phyloP scores from a whole-genome alignment of 2,797 vertebrate genomes.

The Enteromius fasciolatus region DNA sequence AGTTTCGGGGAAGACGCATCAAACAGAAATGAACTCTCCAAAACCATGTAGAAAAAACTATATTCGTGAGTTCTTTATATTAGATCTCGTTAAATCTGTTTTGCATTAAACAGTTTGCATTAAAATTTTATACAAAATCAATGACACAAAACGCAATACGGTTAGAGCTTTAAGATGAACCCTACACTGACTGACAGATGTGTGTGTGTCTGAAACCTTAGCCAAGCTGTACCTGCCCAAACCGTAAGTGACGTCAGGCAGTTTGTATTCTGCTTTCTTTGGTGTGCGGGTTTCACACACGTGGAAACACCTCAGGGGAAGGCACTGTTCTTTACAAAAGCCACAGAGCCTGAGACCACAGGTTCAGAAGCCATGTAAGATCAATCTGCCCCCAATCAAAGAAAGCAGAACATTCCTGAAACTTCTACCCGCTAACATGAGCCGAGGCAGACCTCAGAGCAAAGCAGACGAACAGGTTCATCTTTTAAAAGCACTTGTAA shows the following conservation, averaged over 20 bases:
- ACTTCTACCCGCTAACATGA: neutral
- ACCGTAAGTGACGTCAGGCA: slow-evolving; percentile 8
- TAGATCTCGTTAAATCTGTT: slow-evolving; percentile 13
- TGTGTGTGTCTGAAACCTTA: slow-evolving; percentile 13
- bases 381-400: neutral
- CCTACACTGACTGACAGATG: neutral
- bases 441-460: slow-evolving; percentile 7
- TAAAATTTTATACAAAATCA: slow-evolving; percentile 29
- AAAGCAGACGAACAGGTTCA: slow-evolving; percentile 35
- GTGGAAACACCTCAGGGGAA: slow-evolving; percentile 25
- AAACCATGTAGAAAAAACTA: neutral
- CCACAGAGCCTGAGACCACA: slow-evolving; percentile 1
- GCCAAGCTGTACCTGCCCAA: neutral
- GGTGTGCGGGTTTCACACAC: slow-evolving; percentile 10
- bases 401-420: slow-evolving; percentile 11
- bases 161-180: neutral
- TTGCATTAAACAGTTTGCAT: slow-evolving; percentile 28
- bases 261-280: slow-evolving; percentile 10
- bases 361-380: slow-evolving; percentile 1
- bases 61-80: neutral
- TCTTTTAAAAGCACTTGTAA: slow-evolving; percentile 11
- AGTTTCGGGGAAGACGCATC: slow-evolving; percentile 6
- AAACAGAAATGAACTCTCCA: neutral
- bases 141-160: neutral
- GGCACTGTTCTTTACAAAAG: slow-evolving; percentile 14